Evolutionary conservation across 2,888 invertebrate species (phyloP).

Genomic region (Plusia festucae): DNA sequence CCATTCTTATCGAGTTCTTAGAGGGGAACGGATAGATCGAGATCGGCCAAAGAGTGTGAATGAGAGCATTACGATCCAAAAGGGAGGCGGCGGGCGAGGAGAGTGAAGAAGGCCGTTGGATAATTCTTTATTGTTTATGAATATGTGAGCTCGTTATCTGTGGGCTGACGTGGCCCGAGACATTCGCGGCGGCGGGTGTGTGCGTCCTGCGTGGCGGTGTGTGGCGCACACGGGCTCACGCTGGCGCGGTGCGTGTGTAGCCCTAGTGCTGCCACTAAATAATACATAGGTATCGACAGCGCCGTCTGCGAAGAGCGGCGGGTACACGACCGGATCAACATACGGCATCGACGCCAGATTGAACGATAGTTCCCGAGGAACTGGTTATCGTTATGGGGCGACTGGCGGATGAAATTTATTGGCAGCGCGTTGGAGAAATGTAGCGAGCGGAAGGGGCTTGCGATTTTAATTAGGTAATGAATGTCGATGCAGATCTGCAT

Average conservation of each 20-base stretch:
- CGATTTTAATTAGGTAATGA: slow-evolving; percentile 90
- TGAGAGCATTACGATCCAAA: slow-evolving; percentile 85
- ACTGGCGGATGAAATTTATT: slow-evolving; percentile 89
- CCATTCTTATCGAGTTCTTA: slow-evolving; percentile 79
- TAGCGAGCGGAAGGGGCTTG: slow-evolving; percentile 89
- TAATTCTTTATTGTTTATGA: slow-evolving; percentile 90
- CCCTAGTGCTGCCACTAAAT: slow-evolving; percentile 85
- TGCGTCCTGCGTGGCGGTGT: slow-evolving; percentile 63
- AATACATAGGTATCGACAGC: slow-evolving; percentile 88
- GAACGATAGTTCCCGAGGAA: slow-evolving; percentile 90
- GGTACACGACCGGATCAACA: slow-evolving; percentile 89
- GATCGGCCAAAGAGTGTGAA: slow-evolving; percentile 87
- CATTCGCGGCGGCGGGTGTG: slow-evolving; percentile 71
- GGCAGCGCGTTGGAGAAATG: slow-evolving; percentile 89
- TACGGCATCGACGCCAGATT: slow-evolving; percentile 89
- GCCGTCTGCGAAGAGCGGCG: slow-evolving; percentile 86
- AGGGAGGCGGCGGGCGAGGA: slow-evolving; percentile 72
- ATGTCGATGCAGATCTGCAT: slow-evolving; percentile 89
- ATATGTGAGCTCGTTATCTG: slow-evolving; percentile 89
- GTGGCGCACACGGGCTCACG: slow-evolving; percentile 63
- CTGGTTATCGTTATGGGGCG: slow-evolving; percentile 89
- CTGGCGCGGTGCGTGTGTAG: slow-evolving; percentile 65
- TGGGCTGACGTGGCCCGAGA: slow-evolving; percentile 80
- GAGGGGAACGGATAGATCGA: slow-evolving; percentile 87
- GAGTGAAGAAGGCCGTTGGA: slow-evolving; percentile 81